phyloP scores from a whole-genome alignment of 2,113 vertebrate species.

The Platysteira castanea region DNA sequence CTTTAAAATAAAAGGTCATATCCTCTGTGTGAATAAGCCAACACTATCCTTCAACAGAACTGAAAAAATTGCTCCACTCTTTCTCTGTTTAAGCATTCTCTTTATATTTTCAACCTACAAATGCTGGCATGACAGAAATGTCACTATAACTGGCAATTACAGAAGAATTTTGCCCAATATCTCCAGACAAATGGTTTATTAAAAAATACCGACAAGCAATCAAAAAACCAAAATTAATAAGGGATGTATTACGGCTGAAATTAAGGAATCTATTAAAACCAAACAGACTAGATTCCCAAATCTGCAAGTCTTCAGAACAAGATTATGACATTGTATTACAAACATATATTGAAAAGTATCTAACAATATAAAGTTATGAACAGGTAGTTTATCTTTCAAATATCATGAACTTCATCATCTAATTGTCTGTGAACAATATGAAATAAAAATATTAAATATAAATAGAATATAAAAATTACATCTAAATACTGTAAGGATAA shows the following conservation, averaged over 20 bases:
- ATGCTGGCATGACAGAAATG: not conserved
- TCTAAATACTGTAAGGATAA: not conserved
- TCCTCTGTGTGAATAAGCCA: not conserved
- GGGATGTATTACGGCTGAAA: not conserved
- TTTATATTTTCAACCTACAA: not conserved
- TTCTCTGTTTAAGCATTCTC: not conserved
- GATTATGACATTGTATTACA: not conserved
- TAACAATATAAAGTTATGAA: not conserved
- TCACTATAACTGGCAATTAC: not conserved
- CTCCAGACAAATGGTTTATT: not conserved
- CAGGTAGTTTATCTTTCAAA: not conserved
- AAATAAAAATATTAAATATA: no score
- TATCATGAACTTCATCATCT: not conserved
- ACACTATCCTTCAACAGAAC: not conserved
- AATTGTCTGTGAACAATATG: not conserved
- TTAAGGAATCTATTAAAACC: not conserved
- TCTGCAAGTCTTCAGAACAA: not conserved
- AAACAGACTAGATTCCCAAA: not conserved
- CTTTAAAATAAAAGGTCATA: not conserved
- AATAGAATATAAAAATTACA: not conserved
- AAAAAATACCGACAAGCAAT: not conserved
- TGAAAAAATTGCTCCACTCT: not conserved
- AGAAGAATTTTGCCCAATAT: not conserved
- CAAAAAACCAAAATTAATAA: not conserved
- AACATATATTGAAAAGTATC: not conserved